Evolutionary conservation across 1,140 invertebrate genomes (phyloP), one percentile per base, ranked within the genome.

Genomic region (Ostrea denselamellosa): DNA sequence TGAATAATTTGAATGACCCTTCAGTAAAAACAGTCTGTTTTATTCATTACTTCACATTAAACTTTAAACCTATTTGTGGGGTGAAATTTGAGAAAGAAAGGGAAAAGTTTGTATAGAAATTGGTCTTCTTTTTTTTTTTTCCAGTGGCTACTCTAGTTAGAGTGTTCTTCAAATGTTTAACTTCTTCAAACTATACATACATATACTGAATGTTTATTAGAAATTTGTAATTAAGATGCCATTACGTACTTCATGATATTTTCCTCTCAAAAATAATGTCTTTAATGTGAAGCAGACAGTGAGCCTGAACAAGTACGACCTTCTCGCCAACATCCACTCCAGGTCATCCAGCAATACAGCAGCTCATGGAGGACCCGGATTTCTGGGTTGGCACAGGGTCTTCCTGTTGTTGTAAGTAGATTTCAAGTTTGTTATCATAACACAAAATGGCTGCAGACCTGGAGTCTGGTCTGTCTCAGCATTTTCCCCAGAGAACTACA

Each of bases 341-440:
- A 87, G 88, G 25, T 83, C 86, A 3, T 81, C 88, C 9, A 81
- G 87, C 3, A 89, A 91, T 2, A 62, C 84, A 14, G 87, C 82
- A 14, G 92, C 92, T 12, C 92, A 93, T 82, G 89, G 85, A 5
- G 92, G 92, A 52, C 90, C 92, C 1, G 88, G 89, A 14, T 93
- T 93, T 65, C 86, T 90, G 9, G 90, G 91, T 12, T 93, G 91
- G 91, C 92, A 93, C 65, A 58, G 92, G 85, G 85, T 92, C 8
- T 92, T 91, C 62, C 85, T 92, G 2, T 83, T 91, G 5, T 87
- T 92, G 92, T 92, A 89, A 91, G 92, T 90, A 51, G 10, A 77
- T 22, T 85, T 25, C 82, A 7, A 22, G 0, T 2, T 2, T 22
- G 22, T 65, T 17, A 1, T 65, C 22, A 2, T 65, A 2, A 65